phyloP scores from a whole-genome alignment of 2,113 vertebrate genomes.

The Oostethus manadensis region DNA sequence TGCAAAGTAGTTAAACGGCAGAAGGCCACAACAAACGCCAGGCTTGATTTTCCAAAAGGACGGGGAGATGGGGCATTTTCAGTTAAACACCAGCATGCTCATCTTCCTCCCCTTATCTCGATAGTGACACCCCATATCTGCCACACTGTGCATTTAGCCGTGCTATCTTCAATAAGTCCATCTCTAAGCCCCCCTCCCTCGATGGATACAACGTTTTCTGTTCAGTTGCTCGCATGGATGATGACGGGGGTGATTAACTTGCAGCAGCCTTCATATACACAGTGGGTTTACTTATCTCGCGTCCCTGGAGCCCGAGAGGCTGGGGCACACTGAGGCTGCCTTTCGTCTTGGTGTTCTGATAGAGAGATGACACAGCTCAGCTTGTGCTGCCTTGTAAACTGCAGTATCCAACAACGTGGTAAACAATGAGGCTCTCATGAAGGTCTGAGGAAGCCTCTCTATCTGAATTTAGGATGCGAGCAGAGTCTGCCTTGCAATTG shows the following conservation, averaged over 20 bases:
- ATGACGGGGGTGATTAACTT: slow-evolving; percentile 13
- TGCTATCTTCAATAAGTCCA: slow-evolving; percentile 5
- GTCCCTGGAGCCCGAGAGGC: slow-evolving; percentile 30
- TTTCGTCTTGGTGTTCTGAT: slow-evolving; percentile 24
- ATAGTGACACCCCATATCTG: slow-evolving; percentile 16
- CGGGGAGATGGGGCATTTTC: slow-evolving; percentile 33
- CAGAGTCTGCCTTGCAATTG: slow-evolving; percentile 16
- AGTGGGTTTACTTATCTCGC: slow-evolving; percentile 28
- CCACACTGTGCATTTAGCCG: slow-evolving; percentile 4
- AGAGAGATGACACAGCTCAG: slow-evolving; percentile 26
- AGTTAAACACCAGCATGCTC: slow-evolving; percentile 38
- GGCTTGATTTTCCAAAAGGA: slow-evolving; percentile 14
- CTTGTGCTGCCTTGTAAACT: slow-evolving; percentile 26
- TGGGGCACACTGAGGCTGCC: slow-evolving; percentile 19
- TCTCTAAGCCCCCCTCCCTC: slow-evolving; percentile 6
- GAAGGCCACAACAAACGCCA: slow-evolving; percentile 36
- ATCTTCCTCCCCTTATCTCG: slow-evolving; percentile 26
- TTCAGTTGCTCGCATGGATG: background rate
- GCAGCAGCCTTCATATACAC: slow-evolving; percentile 35
- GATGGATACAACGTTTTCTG: slow-evolving; percentile 9
- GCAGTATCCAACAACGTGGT: slow-evolving; percentile 3
- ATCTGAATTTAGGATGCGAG: slow-evolving; percentile 6
- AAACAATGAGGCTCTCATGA: slow-evolving; percentile 17
- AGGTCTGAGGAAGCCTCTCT: background rate
- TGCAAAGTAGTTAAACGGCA: slow-evolving; percentile 39